Base-by-base conservation (phyloP, 1,140 invertebrate genomes). In the Pogonognathellus flavescens region DNA sequence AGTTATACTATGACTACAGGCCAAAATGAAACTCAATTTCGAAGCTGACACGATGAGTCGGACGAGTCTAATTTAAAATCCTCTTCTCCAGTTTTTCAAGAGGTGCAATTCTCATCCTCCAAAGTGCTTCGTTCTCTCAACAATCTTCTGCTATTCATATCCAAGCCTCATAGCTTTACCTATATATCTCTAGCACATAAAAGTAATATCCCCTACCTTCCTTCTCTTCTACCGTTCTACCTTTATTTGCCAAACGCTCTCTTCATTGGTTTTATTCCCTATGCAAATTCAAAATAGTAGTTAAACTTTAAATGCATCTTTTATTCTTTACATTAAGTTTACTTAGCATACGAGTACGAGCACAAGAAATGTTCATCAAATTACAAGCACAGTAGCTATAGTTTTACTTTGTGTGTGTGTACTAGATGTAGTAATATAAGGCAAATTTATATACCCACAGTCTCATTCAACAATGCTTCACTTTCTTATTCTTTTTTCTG, bases 1-100 rank as follows among this genome's bases (percentile, higher is more conserved):
- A 14, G 70, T 76, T 49, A 76, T 41, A 41, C 31, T 76, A 76
- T 76, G 31, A 76, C 70, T 76, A 49, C 41, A 76, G 70, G 70
- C 70, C 70, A 76, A 76, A 76, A 41, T 76, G 70, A 76, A 76
- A 76, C 70, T 76, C 70, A 76, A 76, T 76, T 76, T 76, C 70
- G 31, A 76, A 76, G 70, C 70, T 76, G 70, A 76, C 70, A 76
- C 70, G 70, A 76, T 76, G 31, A 16, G 25, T 25, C 25, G 70
- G 41, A 76, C 70, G 70, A 76, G 70, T 76, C 70, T 76, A 76
- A 76, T 76, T 76, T 76, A 76, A 76, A 76, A 76, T 76, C 70
- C 41, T 76, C 41, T 76, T 70, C 25, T 22, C 66, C 14, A 70
- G 66, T 70, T 70, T 70, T 76, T 31, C 70, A 76, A 76, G 70